These are phyloP conservation scores for Cirrhinus mrigala DNA, from an alignment of 2,797 vertebrate genomes.

Conservation along the genomic window DNA sequence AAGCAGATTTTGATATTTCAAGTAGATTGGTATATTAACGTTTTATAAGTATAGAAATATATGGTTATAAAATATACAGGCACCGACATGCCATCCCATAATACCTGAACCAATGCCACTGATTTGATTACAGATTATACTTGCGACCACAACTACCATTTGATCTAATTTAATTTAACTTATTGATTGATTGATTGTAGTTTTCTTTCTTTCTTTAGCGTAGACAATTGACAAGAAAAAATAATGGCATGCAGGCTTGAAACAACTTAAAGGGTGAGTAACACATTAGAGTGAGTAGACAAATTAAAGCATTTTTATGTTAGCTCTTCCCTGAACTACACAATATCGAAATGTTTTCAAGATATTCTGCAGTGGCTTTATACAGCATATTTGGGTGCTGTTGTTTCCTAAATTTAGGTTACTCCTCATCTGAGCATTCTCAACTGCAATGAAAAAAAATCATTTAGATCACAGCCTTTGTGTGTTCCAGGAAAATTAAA, in stretches of 20 bases:
- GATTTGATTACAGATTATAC: too few species aligned
- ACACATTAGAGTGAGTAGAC: background rate
- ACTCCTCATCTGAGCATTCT: background rate
- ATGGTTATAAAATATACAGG: too few species aligned
- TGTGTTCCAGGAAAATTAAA: slow-evolving; percentile 12
- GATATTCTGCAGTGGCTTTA: background rate
- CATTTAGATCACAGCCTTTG: slow-evolving; percentile 5
- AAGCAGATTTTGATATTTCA: too few species aligned
- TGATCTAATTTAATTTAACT: too few species aligned
- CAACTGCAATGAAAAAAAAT: background rate
- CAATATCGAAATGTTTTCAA: background rate
- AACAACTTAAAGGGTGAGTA: background rate
- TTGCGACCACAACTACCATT: too few species aligned
- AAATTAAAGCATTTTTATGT: background rate
- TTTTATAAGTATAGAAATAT: too few species aligned
- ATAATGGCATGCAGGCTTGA: background rate
- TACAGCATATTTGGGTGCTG: background rate
- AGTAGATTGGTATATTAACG: too few species aligned
- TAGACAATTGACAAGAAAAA: background rate
- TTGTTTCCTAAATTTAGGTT: slow-evolving; percentile 18
- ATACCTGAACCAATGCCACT: too few species aligned
- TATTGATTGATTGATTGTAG: too few species aligned
- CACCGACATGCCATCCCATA: too few species aligned
- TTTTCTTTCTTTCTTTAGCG: too few species aligned
- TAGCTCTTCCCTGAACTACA: background rate